A percentile compares a stretch with the other conserved stretches of the same genome.
Evolutionary conservation across 2,113 vertebrate genomes (phyloP).

Genomic region (Neogale vison): DNA sequence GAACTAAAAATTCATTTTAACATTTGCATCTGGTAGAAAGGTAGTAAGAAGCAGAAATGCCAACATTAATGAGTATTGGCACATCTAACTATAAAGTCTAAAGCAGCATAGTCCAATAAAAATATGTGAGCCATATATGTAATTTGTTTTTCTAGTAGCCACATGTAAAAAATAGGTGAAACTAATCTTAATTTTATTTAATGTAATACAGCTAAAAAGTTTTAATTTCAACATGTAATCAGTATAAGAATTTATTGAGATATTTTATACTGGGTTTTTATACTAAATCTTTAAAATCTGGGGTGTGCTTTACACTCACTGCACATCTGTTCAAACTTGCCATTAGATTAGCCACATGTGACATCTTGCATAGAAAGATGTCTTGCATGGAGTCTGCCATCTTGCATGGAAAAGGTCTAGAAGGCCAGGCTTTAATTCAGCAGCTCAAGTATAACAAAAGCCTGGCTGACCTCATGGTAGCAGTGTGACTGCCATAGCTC

Average conservation of each 20-base stretch:
- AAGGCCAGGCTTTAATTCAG: neutral
- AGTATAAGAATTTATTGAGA: neutral
- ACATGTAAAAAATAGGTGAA: neutral
- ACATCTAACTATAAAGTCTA: neutral
- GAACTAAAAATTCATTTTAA: constrained; percentile 15
- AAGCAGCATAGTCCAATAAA: neutral
- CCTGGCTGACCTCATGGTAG: neutral
- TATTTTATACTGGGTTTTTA: constrained; percentile 1
- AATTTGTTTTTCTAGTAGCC: neutral
- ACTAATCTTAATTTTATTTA: constrained; percentile 1
- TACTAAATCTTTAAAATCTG: neutral
- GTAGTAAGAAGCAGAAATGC: neutral
- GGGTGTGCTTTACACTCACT: neutral
- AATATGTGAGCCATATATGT: neutral
- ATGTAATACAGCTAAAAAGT: neutral
- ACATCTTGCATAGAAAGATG: no score
- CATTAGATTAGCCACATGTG: neutral
- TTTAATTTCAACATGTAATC: neutral
- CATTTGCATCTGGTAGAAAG: neutral
- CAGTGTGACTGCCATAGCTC: neutral
- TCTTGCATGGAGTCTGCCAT: neutral
- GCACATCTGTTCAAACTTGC: neutral
- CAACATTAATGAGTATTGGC: neutral
- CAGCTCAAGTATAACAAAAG: neutral
- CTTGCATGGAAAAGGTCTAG: neutral